These are phyloP conservation scores for Pediacus dermestoides DNA, from an alignment of 2,888 invertebrate species.

Conservation along the genomic window DNA sequence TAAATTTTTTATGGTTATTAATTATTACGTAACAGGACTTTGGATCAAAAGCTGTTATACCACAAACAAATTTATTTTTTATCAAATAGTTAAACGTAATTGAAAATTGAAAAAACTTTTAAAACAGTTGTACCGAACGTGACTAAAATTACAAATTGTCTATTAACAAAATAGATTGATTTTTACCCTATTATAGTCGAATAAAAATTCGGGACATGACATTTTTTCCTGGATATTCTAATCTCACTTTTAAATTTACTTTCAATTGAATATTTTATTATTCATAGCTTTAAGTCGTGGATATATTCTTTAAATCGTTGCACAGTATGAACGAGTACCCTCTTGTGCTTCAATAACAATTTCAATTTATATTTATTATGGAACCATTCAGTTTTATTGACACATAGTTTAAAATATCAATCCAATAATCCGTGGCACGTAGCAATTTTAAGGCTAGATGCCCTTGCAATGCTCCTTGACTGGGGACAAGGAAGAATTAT, in stretches of 20 bases:
- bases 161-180: no score
- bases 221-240: conserved; percentile 23
- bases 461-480: conserved; percentile 10
- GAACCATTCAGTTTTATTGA: conserved; percentile 44
- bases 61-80: no score
- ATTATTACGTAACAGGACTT: no score
- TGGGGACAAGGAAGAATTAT: conserved; percentile 15
- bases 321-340: conserved; percentile 6
- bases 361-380: conserved; percentile 44
- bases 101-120: no score
- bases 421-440: conserved; percentile 42
- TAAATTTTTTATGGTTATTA: no score
- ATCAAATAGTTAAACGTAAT: no score
- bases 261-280: conserved; percentile 36
- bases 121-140: no score
- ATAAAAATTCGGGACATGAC: conserved; percentile 6
- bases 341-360: conserved; percentile 40
- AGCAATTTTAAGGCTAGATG: conserved; percentile 32
- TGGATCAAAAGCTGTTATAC: no score
- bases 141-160: no score
- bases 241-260: conserved; percentile 38
- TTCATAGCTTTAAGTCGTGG: conserved; percentile 26
- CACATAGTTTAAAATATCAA: conserved; percentile 43
- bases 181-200: conserved; percentile 17
- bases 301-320: background rate